These are phyloP conservation scores for Pollenia griseotomentosa DNA, from an alignment of 2,888 invertebrate genomes.

Conservation along the genomic window DNA sequence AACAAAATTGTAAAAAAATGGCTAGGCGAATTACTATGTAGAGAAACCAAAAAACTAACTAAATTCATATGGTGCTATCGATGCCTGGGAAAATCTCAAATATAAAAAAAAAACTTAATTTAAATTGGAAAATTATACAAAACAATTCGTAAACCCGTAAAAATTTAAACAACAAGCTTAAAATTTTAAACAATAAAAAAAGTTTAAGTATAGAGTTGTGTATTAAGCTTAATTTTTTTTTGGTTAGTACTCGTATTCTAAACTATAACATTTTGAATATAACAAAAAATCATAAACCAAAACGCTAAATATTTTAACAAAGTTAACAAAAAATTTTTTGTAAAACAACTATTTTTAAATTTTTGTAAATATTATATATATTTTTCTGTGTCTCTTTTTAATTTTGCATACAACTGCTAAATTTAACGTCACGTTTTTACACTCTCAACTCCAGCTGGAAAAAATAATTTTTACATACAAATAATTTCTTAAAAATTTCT, in stretches of 20 bases:
- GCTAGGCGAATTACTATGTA: constrained; percentile 41
- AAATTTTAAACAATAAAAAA: constrained; percentile 39
- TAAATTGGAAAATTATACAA: constrained; percentile 83
- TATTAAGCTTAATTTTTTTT: not conserved
- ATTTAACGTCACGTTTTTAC: constrained; percentile 83
- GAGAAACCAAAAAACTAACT: constrained; percentile 45
- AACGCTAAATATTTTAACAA: constrained; percentile 16
- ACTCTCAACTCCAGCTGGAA: constrained; percentile 77
- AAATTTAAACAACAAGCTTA: constrained; percentile 45
- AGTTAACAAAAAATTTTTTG: constrained; percentile 1
- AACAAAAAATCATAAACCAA: constrained; percentile 10
- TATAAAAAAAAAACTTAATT: constrained; percentile 77
- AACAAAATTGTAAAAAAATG: constrained; percentile 41
- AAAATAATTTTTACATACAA: constrained; percentile 24
- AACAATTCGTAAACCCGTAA: constrained; percentile 79
- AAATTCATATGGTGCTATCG: constrained; percentile 69
- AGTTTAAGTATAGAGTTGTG: constrained; percentile 18
- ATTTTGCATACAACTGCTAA: constrained; percentile 74
- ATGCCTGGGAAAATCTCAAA: constrained; percentile 81
- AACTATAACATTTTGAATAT: constrained; percentile 24
- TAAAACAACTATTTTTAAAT: constrained; percentile 37
- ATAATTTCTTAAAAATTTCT: constrained; percentile 54
- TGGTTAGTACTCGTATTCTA: not conserved
- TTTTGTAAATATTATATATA: constrained; percentile 14
- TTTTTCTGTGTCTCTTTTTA: not conserved